phyloP scores from a whole-genome alignment of 2,113 vertebrate genomes.

The Desmodus rotundus region DNA sequence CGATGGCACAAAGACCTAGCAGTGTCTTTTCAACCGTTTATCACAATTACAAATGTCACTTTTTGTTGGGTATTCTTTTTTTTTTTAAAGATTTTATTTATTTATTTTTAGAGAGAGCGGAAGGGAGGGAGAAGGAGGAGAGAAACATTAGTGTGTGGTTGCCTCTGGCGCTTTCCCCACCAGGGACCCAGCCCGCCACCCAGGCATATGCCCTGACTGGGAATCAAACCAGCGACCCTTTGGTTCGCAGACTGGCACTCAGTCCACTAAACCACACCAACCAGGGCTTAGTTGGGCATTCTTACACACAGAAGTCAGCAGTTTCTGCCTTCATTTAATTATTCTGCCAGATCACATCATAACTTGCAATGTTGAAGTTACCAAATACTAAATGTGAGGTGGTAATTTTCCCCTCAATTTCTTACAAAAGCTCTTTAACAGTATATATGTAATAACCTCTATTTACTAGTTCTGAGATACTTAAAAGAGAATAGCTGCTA shows the following conservation, averaged over 20 bases:
- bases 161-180: no score
- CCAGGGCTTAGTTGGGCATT: no score
- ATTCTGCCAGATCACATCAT: rapidly evolving
- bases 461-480: background rate
- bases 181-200: no score
- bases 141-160: no score
- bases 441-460: background rate
- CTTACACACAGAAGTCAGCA: background rate
- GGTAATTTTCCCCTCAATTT: background rate
- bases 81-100: no score
- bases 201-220: no score
- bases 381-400: background rate
- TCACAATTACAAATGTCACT: background rate
- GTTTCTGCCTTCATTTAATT: background rate
- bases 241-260: no score
- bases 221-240: no score
- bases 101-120: no score
- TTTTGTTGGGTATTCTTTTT: background rate
- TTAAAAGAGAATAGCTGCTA: background rate
- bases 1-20: background rate
- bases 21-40: background rate
- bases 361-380: background rate
- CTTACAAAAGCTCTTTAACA: background rate
- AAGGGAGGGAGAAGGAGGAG: no score
- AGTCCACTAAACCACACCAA: no score